Evolutionary conservation across 2,888 invertebrate genomes (phyloP).

Genomic region (Brachyopa scutellaris): DNA sequence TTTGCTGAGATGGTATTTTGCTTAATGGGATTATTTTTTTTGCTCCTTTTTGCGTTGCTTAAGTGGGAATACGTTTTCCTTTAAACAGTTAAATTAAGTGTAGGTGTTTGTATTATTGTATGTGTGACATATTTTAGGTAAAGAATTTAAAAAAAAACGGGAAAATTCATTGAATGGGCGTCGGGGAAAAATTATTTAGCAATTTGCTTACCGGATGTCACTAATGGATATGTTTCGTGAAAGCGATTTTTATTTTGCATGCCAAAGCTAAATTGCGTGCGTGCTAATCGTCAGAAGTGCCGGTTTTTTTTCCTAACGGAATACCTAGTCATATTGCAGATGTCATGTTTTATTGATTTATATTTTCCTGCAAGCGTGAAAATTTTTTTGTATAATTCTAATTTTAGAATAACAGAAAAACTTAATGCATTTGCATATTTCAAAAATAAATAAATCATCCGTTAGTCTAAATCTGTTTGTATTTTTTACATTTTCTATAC

Average conservation of each 20-base stretch:
- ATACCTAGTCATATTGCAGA: not conserved
- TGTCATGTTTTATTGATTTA: conserved; percentile 19
- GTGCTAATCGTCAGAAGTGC: conserved; percentile 22
- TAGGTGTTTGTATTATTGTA: not conserved
- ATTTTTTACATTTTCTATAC: no score
- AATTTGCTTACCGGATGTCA: conserved; percentile 41
- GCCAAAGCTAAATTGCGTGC: conserved; percentile 1
- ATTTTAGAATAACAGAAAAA: no score
- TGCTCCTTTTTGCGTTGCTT: not conserved
- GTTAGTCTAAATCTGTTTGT: no score
- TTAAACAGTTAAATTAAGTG: conserved; percentile 39
- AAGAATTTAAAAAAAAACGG: not conserved
- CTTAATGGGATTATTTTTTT: conserved; percentile 6
- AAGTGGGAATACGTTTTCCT: not conserved
- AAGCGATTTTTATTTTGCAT: not conserved
- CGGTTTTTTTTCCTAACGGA: not conserved
- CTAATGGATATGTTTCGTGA: conserved; percentile 43
- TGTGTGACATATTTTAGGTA: not conserved
- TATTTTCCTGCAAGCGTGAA: not conserved
- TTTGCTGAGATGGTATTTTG: not conserved
- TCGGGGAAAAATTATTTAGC: conserved; percentile 33
- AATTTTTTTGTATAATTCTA: no score
- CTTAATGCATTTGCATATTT: no score
- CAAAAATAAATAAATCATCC: no score
- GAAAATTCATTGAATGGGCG: not conserved